These are phyloP conservation scores for Torymus aiolomorphi DNA, from an alignment of 2,888 invertebrate species.

Conservation along the genomic window DNA sequence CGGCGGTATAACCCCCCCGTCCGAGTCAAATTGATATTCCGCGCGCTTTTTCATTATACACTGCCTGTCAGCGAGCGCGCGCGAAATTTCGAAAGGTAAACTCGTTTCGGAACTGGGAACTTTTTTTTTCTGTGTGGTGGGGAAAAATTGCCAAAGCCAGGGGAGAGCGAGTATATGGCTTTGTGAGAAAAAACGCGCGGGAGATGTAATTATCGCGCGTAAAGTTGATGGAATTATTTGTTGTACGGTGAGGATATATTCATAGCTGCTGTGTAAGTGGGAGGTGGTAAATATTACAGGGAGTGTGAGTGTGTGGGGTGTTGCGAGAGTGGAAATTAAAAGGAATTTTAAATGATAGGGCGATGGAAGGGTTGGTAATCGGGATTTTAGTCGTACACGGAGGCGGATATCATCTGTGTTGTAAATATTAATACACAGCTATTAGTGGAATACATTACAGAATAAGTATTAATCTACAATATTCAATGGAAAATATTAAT, in stretches of 20 bases:
- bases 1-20: background rate
- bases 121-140: background rate
- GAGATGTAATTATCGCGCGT: conserved; percentile 39
- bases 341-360: conserved; percentile 13
- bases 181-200: background rate
- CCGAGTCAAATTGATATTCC: conserved; percentile 56
- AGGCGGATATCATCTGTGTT: background rate
- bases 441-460: too few species aligned
- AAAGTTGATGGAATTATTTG: conserved; percentile 45
- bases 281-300: background rate
- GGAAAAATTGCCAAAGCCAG: conserved; percentile 29
- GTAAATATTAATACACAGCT: background rate
- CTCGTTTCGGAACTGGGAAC: conserved; percentile 42
- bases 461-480: too few species aligned
- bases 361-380: background rate
- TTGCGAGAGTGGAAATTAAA: conserved; percentile 13
- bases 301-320: background rate
- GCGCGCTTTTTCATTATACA: conserved; percentile 54
- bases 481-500: background rate
- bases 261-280: background rate
- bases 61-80: background rate
- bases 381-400: background rate
- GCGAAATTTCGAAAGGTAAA: conserved; percentile 53
- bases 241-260: background rate
- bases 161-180: background rate